These are phyloP conservation scores for Apostichopus californicus DNA, from an alignment of 35 echinoderm and acorn worm species.

Conservation along the genomic window DNA sequence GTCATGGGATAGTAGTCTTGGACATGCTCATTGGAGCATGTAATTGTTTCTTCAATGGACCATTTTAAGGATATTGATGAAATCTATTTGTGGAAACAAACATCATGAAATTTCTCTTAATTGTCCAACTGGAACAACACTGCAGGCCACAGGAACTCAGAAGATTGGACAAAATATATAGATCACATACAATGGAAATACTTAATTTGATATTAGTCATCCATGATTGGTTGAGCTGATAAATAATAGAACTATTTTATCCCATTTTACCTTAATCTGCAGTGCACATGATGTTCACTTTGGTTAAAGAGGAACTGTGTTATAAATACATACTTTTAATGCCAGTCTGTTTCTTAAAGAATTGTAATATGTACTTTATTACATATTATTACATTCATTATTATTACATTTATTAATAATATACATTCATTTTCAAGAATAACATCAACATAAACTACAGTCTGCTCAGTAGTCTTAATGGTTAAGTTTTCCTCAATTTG, in stretches of 20 bases:
- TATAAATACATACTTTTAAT: no score
- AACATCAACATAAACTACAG: no score
- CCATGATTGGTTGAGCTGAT: background rate
- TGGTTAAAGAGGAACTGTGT: no score
- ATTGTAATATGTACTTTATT: no score
- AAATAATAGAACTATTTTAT: background rate
- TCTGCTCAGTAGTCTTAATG: no score
- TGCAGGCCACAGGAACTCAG: background rate
- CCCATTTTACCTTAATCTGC: background rate
- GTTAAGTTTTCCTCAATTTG: no score
- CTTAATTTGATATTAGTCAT: background rate
- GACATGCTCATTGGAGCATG: conserved; percentile 7
- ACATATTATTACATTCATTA: no score
- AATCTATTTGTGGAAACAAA: background rate
- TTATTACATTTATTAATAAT: no score
- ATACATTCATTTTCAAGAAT: no score
- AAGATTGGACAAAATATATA: background rate
- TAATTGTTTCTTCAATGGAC: conserved; percentile 14
- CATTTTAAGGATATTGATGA: background rate
- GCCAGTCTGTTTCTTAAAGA: no score
- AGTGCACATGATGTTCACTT: no score
- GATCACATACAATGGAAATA: background rate
- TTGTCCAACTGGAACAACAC: background rate
- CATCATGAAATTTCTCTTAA: background rate
- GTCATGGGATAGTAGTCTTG: background rate